Base-by-base conservation (phyloP, 30 jellyfish, hydroid and myxozoan species). In the Hydractinia echinata region DNA sequence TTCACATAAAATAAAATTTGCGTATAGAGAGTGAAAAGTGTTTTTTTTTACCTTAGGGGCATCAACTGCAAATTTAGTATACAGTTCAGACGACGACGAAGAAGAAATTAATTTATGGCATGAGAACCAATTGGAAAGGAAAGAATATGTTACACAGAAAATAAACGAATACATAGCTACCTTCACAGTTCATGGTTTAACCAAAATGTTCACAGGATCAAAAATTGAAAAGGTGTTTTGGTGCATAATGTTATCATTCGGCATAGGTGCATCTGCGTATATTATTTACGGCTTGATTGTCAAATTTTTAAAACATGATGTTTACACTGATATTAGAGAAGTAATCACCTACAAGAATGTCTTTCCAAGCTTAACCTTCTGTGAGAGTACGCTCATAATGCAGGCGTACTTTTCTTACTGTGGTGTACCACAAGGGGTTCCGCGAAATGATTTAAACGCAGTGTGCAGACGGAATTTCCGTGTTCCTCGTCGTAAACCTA, bases 171-270 rank as follows among this genome's bases (percentile, higher is more conserved):
- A 71, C 81, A 58, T 71, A 20, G 61, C 4, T 20, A n/a, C 81
- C 5, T 71, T 71, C 67, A 71, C 81, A 7, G 81, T 71, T 71
- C 81, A 71, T 50, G 81, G 81, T 30, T 50, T 71, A 30, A 71
- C 44, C 1, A 71, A 20, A 71, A 58, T 19, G n/a, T 71, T 48
- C 67, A 71, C 81, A 8, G 81, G 81, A 7, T 30, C 55, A 8
- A 7, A 50, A n/a, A 58, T 71, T 19, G 81, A 71, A 58, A 20
- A 30, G 55, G 81, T 50, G 1, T 71, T 71, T 71, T 71, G 81
- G 81, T 15, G 30, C 4, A 7, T 52, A 55, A 71, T 71, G 81
- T 60, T 71, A 7, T 52, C 51, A 7, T 8, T 30, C 1, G 81
- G 81, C 15, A 52, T 71, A 1, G n/a, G 30, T 7, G 30, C 51